phyloP scores from a whole-genome alignment of 2,888 invertebrate species.

The Oscheius sp. region DNA sequence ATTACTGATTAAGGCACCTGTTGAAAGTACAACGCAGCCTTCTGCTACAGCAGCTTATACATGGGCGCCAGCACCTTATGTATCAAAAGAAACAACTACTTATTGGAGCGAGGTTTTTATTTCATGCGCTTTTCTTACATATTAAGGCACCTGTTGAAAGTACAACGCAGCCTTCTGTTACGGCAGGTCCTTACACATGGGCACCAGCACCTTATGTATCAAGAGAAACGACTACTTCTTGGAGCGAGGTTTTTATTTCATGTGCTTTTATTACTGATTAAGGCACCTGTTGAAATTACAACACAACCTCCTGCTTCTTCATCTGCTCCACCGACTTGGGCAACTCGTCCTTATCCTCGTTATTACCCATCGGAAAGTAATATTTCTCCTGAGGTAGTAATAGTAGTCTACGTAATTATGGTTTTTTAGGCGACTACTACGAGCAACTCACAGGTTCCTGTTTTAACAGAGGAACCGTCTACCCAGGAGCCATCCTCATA shows the following conservation, averaged over 20 bases:
- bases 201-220: background rate
- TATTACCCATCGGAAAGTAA: too few species aligned
- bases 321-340: background rate
- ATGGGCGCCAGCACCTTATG: background rate
- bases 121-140: too few species aligned
- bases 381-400: too few species aligned
- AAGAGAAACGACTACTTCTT: background rate
- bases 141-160: background rate
- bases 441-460: too few species aligned
- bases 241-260: too few species aligned
- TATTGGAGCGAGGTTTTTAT: too few species aligned
- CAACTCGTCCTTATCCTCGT: background rate
- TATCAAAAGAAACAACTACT: background rate
- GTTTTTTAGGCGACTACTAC: too few species aligned
- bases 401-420: too few species aligned
- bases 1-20: background rate
- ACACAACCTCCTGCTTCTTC: background rate
- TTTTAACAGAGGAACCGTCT: background rate
- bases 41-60: background rate
- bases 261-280: background rate
- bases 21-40: background rate
- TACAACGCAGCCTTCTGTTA: background rate
- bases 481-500: background rate
- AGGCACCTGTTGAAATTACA: background rate
- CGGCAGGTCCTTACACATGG: background rate